These are phyloP conservation scores for Eulemur mongoz DNA, from an alignment of 2,797 vertebrate species.

Conservation along the genomic window DNA sequence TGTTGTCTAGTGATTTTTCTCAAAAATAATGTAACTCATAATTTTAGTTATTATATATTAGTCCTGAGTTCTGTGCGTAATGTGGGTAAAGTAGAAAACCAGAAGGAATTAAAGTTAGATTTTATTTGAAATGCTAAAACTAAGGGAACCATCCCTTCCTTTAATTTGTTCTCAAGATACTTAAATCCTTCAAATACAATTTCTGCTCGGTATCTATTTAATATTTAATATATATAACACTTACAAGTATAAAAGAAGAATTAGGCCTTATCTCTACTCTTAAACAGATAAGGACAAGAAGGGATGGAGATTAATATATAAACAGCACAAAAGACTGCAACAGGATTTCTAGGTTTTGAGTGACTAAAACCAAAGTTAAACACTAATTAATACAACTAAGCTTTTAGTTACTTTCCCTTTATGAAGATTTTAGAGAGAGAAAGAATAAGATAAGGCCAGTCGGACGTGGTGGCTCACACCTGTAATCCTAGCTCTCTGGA, in stretches of 20 bases:
- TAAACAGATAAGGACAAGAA: not conserved
- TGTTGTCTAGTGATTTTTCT: not conserved
- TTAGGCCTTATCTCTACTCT: not conserved
- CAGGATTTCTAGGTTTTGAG: not conserved
- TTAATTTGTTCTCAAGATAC: not conserved
- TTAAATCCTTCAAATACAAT: not conserved
- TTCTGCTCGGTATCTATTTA: not conserved
- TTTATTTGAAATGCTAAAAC: not conserved
- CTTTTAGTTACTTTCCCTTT: not conserved
- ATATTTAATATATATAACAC: not conserved
- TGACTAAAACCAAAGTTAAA: conserved; percentile 16
- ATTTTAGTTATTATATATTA: not conserved
- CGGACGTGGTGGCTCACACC: no score
- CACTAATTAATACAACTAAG: not conserved
- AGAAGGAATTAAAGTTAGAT: not conserved
- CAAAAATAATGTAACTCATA: not conserved
- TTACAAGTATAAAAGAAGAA: not conserved
- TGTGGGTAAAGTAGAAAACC: not conserved
- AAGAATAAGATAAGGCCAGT: no score
- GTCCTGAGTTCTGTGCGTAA: not conserved
- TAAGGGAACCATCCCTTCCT: not conserved
- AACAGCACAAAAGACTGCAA: not conserved
- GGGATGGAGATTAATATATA: not conserved
- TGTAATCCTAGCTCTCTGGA: no score
- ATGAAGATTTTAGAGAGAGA: not conserved